These are phyloP conservation scores for Bombus superbus DNA, from an alignment of 1,140 invertebrate species.

Conservation along the genomic window DNA sequence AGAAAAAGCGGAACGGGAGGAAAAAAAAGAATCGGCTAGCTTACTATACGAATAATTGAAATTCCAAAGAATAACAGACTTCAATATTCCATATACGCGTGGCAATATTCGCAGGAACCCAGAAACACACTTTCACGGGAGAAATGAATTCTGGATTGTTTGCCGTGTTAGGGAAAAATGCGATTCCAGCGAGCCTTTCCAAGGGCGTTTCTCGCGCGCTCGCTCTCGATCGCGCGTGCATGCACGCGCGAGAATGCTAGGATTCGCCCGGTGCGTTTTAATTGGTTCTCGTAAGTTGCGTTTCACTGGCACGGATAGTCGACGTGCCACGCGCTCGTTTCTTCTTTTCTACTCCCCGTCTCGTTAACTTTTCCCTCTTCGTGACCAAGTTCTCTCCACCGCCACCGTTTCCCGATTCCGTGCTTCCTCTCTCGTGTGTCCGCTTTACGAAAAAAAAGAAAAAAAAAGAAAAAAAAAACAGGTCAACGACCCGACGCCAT, in stretches of 20 bases:
- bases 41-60: constrained; percentile 3
- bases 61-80: neutral
- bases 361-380: neutral
- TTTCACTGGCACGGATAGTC: constrained; percentile 49
- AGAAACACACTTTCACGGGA: constrained; percentile 2
- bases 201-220: constrained; percentile 14
- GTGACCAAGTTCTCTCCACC: constrained; percentile 31
- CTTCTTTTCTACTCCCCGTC: neutral
- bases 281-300: constrained; percentile 47
- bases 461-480: neutral
- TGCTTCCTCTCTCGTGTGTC: constrained; percentile 27
- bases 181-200: constrained; percentile 7
- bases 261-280: constrained; percentile 38
- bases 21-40: neutral
- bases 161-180: neutral
- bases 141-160: neutral
- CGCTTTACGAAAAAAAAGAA: neutral
- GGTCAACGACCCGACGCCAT: constrained; percentile 38
- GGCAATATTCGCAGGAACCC: neutral
- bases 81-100: neutral
- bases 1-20: no score
- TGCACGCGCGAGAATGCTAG: constrained; percentile 34
- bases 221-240: constrained; percentile 12
- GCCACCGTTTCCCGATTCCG: constrained; percentile 27
- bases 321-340: constrained; percentile 35